Evolutionary conservation across 2,113 vertebrate species (phyloP), one percentile per base, ranked within the genome.

Genomic region (Ia io): DNA sequence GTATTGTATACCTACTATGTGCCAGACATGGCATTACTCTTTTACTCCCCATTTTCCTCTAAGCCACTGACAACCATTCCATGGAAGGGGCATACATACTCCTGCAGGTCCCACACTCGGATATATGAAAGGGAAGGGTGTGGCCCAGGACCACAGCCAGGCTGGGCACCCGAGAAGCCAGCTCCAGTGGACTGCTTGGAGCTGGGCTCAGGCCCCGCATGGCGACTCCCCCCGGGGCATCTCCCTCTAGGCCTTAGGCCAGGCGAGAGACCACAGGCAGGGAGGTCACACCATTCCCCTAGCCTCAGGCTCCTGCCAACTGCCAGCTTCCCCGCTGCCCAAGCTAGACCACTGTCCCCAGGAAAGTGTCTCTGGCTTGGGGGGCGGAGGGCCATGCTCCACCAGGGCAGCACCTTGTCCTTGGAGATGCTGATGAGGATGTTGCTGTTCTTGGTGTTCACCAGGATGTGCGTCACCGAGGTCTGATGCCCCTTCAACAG

Each of bases 401-500:
- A 2, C 0, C 0, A 37, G 63, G 82, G 22, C 1, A 12, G 51
- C 51, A 97, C 97, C 95, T 97, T 97, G 91, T 97, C 96, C 74
- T 87, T 96, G 88, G 96, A 97, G 93, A 97, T 6, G 7, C 97
- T 97, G 91, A 97, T 22, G 42, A 97, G 93, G 83, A 96, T 85
- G 73, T 61, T 89, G 84, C 7, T 30, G 13, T 83, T 77, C 37
- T 47, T 83, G 95, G 42, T 85, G n/a, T 23, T 74, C 59, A 97
- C 28, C 0, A 97, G 30, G 35, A 97, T 17, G 32, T 97, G 96
- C 0, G 37, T 96, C 96, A 97, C 97, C 0, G 94, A 95, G 25
- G 96, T 95, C 88, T 92, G 95, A 23, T 97, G 97, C 22, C 96
- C 96, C 88, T 95, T 97, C 96, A 96, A 40, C 88, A 97, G 11